Base-by-base conservation (phyloP, 1,140 invertebrate genomes). In the Drosophila willistoni region DNA sequence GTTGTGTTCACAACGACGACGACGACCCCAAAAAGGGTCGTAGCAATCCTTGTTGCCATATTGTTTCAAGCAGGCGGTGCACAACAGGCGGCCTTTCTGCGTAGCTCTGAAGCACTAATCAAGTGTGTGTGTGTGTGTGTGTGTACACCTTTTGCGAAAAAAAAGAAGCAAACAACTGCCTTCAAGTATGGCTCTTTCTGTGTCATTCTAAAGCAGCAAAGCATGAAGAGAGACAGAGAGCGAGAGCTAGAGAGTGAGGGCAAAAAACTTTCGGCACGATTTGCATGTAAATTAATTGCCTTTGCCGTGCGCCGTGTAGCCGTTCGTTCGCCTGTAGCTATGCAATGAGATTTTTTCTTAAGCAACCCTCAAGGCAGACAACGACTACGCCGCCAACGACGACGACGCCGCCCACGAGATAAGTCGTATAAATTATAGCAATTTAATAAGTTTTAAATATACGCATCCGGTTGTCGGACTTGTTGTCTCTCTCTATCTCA, bases 381-480 rank as follows among this genome's bases (percentile, higher is more conserved):
- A 39, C 42, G 42, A 42, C 41, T 6, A 29, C 29, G 41, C n/a
- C 41, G 44, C 10, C 17, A 10, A 51, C 44, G 44, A 47, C 44
- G 44, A 19, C 44, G 59, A 68, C 60, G 59, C 59, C 71, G 61
- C 63, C 73, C 70, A 73, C 69, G 56, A 91, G 90, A 90, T 90
- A 90, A 90, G 85, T 83, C 90, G 90, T 91, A 91, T 91, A 91
- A 91, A 91, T 91, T 91, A 91, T 91, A 91, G 90, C 90, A 91
- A 91, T 91, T 91, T 91, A 91, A 91, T 91, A 91, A 91, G 90
- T 91, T 91, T 86, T 90, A 91, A 91, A 91, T 91, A 86, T 91
- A 90, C 79, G 85, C 90, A 91, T 91, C 90, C 90, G 85, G 68
- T 66, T 66, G 69, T 66, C 68, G 69, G 54, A 25, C 33, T 57